A percentile compares a stretch with the other conserved stretches of the same genome.
These are phyloP conservation scores for Manis javanica DNA, from an alignment of 2,797 vertebrate genomes.

Conservation along the genomic window DNA sequence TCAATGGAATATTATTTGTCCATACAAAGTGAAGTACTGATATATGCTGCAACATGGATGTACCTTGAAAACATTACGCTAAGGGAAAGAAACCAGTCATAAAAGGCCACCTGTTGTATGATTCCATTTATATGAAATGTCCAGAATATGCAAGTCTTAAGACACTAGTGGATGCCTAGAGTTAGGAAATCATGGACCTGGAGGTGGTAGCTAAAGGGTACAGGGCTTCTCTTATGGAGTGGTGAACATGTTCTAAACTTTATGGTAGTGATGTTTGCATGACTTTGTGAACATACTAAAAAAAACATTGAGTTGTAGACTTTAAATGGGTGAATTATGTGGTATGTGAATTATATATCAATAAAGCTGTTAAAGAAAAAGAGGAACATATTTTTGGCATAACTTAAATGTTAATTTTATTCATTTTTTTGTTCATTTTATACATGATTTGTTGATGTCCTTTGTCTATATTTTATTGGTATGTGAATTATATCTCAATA, in stretches of 20 bases:
- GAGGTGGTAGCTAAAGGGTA: background rate
- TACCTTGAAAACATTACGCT: background rate
- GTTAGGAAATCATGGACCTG: background rate
- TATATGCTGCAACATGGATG: background rate
- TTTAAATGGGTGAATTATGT: background rate
- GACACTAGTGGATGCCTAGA: background rate
- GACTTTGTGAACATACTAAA: background rate
- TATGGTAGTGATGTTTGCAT: background rate
- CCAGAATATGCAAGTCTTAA: background rate
- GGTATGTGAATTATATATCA: background rate
- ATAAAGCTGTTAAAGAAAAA: background rate
- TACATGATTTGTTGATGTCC: background rate
- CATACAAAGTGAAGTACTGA: background rate
- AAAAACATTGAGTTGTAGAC: background rate
- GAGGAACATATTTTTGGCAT: background rate
- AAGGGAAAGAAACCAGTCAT: background rate
- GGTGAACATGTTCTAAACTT: background rate
- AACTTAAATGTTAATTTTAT: background rate
- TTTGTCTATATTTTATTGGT: background rate
- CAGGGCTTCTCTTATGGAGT: background rate
- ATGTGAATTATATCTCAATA: background rate
- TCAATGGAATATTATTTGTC: background rate
- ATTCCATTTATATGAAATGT: background rate
- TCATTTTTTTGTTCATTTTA: background rate
- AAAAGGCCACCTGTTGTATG: background rate